Conservation (phyloP, 2,888 invertebrate species). For the Brenthis daphne region DNA sequence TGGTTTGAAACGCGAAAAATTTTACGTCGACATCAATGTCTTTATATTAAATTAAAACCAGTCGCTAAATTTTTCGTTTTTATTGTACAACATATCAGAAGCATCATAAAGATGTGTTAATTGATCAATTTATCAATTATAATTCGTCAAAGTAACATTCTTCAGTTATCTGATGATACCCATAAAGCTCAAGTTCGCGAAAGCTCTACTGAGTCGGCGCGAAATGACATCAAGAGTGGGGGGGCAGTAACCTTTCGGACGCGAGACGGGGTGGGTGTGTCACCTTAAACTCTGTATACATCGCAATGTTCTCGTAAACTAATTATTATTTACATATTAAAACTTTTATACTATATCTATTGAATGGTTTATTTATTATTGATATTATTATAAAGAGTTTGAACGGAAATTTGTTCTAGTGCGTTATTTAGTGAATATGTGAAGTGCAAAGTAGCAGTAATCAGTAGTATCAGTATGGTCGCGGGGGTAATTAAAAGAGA, state of each 20-base stretch:
- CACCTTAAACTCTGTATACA: conserved; percentile 56
- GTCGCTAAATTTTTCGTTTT: conserved; percentile 7
- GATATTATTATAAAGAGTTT: conserved; percentile 1
- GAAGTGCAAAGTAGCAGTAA: conserved; percentile 57
- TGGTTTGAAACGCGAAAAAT: background rate
- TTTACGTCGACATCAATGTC: background rate
- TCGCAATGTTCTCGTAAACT: conserved; percentile 69
- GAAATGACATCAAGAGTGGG: conserved; percentile 71
- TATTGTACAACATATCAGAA: conserved; percentile 4
- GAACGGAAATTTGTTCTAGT: conserved; percentile 9
- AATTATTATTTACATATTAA: conserved; percentile 44
- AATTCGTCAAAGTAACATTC: conserved; percentile 31
- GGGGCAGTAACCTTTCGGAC: conserved; percentile 73
- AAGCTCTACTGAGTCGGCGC: conserved; percentile 78
- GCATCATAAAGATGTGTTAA: conserved; percentile 28
- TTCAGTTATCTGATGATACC: conserved; percentile 46
- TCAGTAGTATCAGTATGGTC: conserved; percentile 73
- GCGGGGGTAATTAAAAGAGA: conserved; percentile 69
- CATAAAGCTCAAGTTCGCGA: conserved; percentile 57
- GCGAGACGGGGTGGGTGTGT: conserved; percentile 67
- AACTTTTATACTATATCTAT: conserved; percentile 18
- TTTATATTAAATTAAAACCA: background rate
- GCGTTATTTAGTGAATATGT: conserved; percentile 44
- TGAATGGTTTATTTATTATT: conserved; percentile 4
- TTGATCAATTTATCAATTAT: conserved; percentile 29